phyloP scores from a whole-genome alignment of 2,113 vertebrate genomes.

The Nanorana parkeri region DNA sequence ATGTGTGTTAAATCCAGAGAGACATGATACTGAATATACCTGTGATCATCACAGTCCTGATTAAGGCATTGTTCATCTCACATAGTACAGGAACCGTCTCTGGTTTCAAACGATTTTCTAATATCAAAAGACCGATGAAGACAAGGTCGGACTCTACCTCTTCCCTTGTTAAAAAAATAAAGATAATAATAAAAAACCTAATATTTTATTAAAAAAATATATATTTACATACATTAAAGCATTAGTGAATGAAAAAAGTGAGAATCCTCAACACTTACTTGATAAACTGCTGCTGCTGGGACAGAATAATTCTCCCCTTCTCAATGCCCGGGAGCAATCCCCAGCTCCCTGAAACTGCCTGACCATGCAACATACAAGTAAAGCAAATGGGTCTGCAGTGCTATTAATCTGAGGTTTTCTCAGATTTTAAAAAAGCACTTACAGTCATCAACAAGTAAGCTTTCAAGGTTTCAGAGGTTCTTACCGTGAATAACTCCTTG shows the following conservation, averaged over 20 bases:
- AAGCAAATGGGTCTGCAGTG: too few relatives aligned
- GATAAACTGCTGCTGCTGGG: too few relatives aligned
- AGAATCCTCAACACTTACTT: too few relatives aligned
- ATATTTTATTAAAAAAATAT: not conserved
- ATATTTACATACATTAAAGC: not conserved
- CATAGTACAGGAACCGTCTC: constrained; percentile 67
- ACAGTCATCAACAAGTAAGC: too few relatives aligned
- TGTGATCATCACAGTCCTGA: constrained; percentile 73
- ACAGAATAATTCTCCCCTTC: too few relatives aligned
- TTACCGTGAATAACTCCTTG: constrained; percentile 39
- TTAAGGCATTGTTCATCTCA: constrained; percentile 65
- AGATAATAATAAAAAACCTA: not conserved
- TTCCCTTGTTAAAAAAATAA: constrained; percentile 62
- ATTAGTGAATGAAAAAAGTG: not conserved
- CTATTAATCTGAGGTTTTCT: too few relatives aligned
- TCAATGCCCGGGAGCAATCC: too few relatives aligned
- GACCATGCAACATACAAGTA: too few relatives aligned
- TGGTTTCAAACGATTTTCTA: constrained; percentile 74
- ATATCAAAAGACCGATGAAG: constrained; percentile 73
- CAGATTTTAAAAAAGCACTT: too few relatives aligned
- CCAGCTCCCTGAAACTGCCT: too few relatives aligned
- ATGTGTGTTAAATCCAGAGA: too few relatives aligned
- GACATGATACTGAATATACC: constrained; percentile 59
- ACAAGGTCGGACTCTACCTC: constrained; percentile 64
- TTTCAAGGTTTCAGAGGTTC: not conserved